Evolutionary conservation across 1,140 invertebrate genomes (phyloP), one percentile per base, ranked within the genome.

Genomic region (Oppia nitens): DNA sequence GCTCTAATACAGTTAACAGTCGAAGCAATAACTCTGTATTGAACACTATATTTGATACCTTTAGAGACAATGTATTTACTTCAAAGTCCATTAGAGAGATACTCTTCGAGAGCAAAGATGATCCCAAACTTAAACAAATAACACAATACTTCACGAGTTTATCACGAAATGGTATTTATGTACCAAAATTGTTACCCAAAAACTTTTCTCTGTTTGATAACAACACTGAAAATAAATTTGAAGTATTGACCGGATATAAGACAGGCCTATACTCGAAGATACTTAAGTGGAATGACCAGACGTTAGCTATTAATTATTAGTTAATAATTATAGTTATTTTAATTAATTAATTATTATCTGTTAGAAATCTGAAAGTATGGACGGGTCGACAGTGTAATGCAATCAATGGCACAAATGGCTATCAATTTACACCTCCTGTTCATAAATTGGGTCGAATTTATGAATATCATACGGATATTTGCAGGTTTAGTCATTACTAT

Each of bases 341-440:
- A n/a, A n/a, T n/a, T n/a, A n/a, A n/a, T n/a, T n/a, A n/a, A n/a
- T n/a, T n/a, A n/a, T n/a, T n/a, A n/a, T n/a, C n/a, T n/a, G n/a
- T n/a, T 57, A 57, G 56, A 3, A 14, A 50, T 20, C n/a, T 57
- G 17, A 17, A 21, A 32, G 20, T 58, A 24, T 65, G 64, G 64
- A 60, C 60, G 23, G 40, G 47, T 1, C 63, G 57, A 12, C 20
- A 25, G 0, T 65, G 64, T 29, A 64, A 65, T 45, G 32, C 26
- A 45, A 59, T 65, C 11, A 65, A 64, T 51, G 64, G 63, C 23
- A 64, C 64, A 3, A 62, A 57, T 52, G 56, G 56, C 14, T 47
- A 25, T 48, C 56, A 57, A 24, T 57, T 4, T 27, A 17, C 17
- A 21, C 40, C 56, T n/a, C 50, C 50, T 26, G 20, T 57, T 1